phyloP scores from a whole-genome alignment of 2,797 vertebrate genomes.

The Enteromius unitaeniatus region DNA sequence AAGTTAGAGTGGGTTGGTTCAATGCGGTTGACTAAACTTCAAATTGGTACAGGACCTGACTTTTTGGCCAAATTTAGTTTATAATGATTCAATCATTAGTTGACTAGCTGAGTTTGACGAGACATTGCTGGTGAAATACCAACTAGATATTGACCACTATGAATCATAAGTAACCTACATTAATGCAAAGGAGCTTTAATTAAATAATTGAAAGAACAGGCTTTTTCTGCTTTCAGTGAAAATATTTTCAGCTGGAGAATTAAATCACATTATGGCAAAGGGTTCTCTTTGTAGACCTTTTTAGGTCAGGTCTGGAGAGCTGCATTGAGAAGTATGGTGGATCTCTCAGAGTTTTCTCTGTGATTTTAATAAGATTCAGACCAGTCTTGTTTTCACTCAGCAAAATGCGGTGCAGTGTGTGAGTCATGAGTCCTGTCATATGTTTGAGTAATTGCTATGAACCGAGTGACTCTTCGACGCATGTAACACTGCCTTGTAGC shows the following conservation, averaged over 20 bases:
- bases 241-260: slow-evolving; percentile 18
- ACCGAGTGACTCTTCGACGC: slow-evolving; percentile 65
- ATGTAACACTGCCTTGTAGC: slow-evolving; percentile 62
- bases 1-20: slow-evolving; percentile 3
- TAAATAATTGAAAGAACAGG: slow-evolving; percentile 14
- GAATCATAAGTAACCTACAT: not conserved
- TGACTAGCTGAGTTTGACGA: not conserved
- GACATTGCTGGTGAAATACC: slow-evolving; percentile 15
- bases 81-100: not conserved
- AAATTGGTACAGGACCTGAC: slow-evolving; percentile 9
- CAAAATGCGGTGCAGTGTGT: slow-evolving; percentile 64
- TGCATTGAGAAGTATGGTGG: slow-evolving; percentile 50
- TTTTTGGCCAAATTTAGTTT: not conserved
- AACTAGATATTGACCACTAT: slow-evolving; percentile 27
- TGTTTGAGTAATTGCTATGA: slow-evolving; percentile 68
- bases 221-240: slow-evolving; percentile 22
- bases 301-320: slow-evolving; percentile 38
- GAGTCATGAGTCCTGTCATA: slow-evolving; percentile 70
- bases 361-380: slow-evolving; percentile 66
- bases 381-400: slow-evolving; percentile 61
- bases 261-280: slow-evolving; percentile 15
- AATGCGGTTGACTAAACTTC: not conserved
- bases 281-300: not conserved
- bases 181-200: slow-evolving; percentile 8
- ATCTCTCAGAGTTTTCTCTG: slow-evolving; percentile 54